Conservation (phyloP, 2,888 invertebrate genomes). For the Trissonchulus latispiculum region DNA sequence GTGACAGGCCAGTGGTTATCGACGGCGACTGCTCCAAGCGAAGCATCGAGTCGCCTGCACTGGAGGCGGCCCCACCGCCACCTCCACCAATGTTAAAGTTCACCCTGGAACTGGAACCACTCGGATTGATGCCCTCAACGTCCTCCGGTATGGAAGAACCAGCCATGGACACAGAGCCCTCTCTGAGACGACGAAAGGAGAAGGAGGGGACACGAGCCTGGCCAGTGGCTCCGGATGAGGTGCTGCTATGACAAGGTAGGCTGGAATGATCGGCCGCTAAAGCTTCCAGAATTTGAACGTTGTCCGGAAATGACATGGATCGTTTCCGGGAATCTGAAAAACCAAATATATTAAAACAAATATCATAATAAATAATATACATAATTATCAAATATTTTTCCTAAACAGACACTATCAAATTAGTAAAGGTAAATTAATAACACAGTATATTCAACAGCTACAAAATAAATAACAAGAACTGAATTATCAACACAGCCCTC, state of each 20-base stretch:
- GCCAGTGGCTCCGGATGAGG: neutral
- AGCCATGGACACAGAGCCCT: neutral
- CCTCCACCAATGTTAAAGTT: too few species aligned
- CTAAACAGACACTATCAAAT: too few species aligned
- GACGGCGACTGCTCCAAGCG: neutral
- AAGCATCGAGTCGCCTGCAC: neutral
- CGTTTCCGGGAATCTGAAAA: constrained; percentile 23
- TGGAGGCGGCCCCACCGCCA: constrained; percentile 12
- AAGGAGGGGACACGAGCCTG: neutral
- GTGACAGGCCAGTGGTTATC: too few species aligned
- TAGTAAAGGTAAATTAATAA: too few species aligned
- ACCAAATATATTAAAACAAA: too few species aligned
- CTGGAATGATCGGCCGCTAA: neutral
- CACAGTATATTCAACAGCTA: too few species aligned
- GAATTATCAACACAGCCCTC: too few species aligned
- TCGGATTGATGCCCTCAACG: too few species aligned
- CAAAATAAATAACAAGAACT: too few species aligned
- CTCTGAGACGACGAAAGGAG: neutral
- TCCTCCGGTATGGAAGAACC: neutral
- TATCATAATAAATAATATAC: too few species aligned
- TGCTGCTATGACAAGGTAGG: neutral
- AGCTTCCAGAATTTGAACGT: constrained; percentile 20
- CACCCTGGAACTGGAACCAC: too few species aligned
- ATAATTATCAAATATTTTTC: too few species aligned
- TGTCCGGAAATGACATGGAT: constrained; percentile 35